Evolutionary conservation across 2,797 vertebrate species (phyloP), one percentile per base, ranked within the genome.

Genomic region (Morus bassanus): DNA sequence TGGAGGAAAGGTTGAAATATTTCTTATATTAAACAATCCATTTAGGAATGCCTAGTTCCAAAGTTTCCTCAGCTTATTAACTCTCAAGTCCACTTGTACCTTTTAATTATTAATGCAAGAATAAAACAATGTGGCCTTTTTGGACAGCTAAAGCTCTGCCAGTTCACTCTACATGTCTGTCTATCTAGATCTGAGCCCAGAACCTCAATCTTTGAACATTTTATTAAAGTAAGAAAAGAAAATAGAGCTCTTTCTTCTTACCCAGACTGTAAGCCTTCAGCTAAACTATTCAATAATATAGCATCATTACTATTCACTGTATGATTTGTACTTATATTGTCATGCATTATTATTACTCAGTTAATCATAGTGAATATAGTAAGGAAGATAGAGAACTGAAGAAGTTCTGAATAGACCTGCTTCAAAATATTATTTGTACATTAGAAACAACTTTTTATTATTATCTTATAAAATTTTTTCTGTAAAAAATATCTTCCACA

Each of bases 31-130:
- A 89, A 89, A 10, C 10, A 64, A 72, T 35, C 3, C 0, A 35
- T 83, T 94, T 74, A 91, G 57, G 59, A 67, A 46, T 77, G 30
- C 15, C 17, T 88, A 22, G 28, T 72, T 94, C 18, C 46, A 81
- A 65, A 69, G 33, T 88, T 92, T 95, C 30, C 24, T 59, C 19
- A 53, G 18, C n/a, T 92, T 91, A 88, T 88, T 92, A 89, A 91
- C 22, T 63, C 60, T 61, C 35, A 81, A 28, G 63, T 86, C 46
- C 33, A 63, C 54, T 84, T 81, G 35, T 48, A 70, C 14, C 2
- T 89, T 89, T 91, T 41, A 85, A 85, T 92, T 89, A 89, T 83
- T 92, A 83, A 84, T 45, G 13, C 17, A 73, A 88, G 73, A 72
- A 65, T 91, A 86, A 96, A 85, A 33, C 24, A 35, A 6, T 24